Evolutionary conservation across 2,888 invertebrate genomes (phyloP).

Genomic region (Philhelius pedissequus): DNA sequence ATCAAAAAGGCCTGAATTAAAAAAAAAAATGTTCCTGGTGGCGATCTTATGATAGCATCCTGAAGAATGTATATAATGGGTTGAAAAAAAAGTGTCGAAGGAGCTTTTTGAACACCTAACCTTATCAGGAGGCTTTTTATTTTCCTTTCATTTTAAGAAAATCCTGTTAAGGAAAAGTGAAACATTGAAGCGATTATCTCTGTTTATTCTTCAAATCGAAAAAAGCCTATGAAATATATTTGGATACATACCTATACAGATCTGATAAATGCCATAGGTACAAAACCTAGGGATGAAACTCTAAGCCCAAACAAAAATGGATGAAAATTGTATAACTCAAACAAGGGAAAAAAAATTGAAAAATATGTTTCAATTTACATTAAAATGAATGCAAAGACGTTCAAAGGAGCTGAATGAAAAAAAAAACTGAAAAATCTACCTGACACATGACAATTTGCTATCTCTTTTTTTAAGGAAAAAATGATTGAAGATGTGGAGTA

Average conservation of each 20-base stretch:
- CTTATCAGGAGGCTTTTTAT: slow-evolving; percentile 28
- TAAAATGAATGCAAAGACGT: background rate
- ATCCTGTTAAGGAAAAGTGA: background rate
- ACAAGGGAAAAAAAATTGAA: background rate
- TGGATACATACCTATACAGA: background rate
- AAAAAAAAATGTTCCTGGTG: background rate
- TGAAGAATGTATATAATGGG: background rate
- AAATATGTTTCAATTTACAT: slow-evolving; percentile 48
- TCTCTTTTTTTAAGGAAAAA: slow-evolving; percentile 4
- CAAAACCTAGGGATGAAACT: background rate
- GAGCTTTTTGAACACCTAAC: background rate
- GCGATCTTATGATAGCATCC: background rate
- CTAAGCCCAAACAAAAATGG: background rate
- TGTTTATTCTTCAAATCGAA: background rate
- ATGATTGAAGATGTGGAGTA: slow-evolving; percentile 1
- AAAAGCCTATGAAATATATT: background rate
- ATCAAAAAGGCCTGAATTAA: background rate
- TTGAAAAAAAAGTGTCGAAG: background rate
- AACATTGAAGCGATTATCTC: background rate
- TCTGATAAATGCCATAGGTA: background rate
- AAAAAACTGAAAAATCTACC: background rate
- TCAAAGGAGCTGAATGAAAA: background rate
- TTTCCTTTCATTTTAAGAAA: slow-evolving; percentile 29
- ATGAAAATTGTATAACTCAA: background rate
- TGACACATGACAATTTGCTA: slow-evolving; percentile 44